Base-by-base conservation (phyloP, 2,888 invertebrate species). In the Dicyrtoma fusca region DNA sequence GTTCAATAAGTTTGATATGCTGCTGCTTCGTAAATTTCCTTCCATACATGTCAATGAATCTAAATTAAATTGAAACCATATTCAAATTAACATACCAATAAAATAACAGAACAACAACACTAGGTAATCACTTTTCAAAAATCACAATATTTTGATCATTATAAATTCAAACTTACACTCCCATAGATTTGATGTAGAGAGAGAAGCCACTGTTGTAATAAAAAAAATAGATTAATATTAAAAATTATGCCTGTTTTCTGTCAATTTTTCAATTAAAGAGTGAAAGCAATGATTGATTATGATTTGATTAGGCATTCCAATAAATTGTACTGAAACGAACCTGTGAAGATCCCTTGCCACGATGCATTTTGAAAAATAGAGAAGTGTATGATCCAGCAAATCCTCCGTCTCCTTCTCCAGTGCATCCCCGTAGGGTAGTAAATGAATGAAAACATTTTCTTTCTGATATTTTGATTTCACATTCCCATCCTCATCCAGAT, bases 1-100 rank as follows among this genome's bases (percentile, higher is more conserved):
- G 83, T 82, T 92, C 90, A 59, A 96, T 88, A 62, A 97, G 87
- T 19, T 87, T 85, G 64, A 96, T 87, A 83, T 97, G 96, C 83
- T 96, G 95, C 79, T 92, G 91, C 83, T 95, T 96, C 1, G 91
- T 90, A 84, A 97, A 95, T 83, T 92, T 93, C 76, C 91, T 84
- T 6, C 94, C 94, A 85, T 94, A 93, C 73, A 94, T 85, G 81
- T 89, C 88, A 69, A 95, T 88, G 82, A 93, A 96, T 81, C 95
- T 95, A 84, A 63, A 87, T 86, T 79, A 70, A 69, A 44, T 49
- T 49, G 19, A 55, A 55, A 17, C 13, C 53, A 55, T 55, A 21
- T 19, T 55, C 4, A 55, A 2, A 19, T 17, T 3, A 55, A n/a
- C n/a, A 34, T 34, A 34, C 34, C 34, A n/a, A n/a, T n/a, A n/a